Base-by-base conservation (phyloP, 2,888 invertebrate genomes). In the Malthinus seriepunctatus region DNA sequence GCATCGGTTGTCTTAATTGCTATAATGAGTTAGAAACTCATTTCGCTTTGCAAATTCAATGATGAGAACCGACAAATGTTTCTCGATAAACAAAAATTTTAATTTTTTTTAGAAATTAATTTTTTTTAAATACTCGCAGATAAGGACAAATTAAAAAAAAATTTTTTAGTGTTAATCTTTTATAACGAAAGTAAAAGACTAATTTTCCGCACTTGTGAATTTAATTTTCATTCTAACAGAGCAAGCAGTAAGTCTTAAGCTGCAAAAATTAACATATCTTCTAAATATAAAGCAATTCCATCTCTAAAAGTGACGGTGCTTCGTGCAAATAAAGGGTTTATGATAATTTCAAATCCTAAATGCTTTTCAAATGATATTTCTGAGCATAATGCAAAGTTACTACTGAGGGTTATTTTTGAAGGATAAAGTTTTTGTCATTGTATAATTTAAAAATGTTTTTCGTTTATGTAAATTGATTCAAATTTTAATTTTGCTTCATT, bases 1-100 rank as follows among this genome's bases (percentile, higher is more conserved):
- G 63, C 62, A 67, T 67, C 56, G 62, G 58, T 57, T 63, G 61
- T 42, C 51, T 59, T 61, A 63, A 64, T 65, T 66, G 60, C 57
- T 42, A 57, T 52, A 53, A 56, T 60, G 60, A 60, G 60, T 57
- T 51, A 46, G 39, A 31, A 46, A 42, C 56, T 56, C 51, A 32
- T 56, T 56, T 56, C 48, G 8, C 33, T 23, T n/a, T 42, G 15
- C 1, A n/a, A 42, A 42, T 42, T 42, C 39, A 42, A 42, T 42
- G 15, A 42, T 42, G 39, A 42, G 39, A 42, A 42, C 39, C 23
- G 15, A 42, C 39, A 42, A 42, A 42, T 42, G 39, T 42, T 42
- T 39, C 15, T 39, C 23, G 23, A 39, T 38, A 35, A n/a, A 35
- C 35, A 35, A 35, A 35, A 5, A 10, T 35, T 35, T 35, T 35